Percentiles rank a stretch among this genome's conserved stretches.
Conservation (phyloP, 2,113 vertebrate species). For the Carassius gibelio region DNA sequence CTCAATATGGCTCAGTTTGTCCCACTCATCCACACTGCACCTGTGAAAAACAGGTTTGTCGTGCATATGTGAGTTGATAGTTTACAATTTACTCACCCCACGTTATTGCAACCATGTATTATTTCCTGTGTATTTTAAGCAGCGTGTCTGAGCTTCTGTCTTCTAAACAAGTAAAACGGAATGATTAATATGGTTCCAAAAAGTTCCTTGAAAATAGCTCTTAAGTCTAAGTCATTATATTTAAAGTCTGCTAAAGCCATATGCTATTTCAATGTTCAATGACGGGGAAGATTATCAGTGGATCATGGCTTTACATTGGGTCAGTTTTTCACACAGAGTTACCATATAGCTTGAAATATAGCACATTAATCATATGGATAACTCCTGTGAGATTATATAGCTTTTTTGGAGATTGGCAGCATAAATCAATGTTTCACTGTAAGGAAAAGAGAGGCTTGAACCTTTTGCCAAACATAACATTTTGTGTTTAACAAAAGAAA, state of each 20-base stretch:
- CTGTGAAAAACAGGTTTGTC: background rate
- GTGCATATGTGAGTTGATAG: background rate
- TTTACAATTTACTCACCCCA: background rate
- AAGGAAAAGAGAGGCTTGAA: background rate
- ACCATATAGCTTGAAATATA: background rate
- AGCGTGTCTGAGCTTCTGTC: background rate
- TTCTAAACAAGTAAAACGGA: background rate
- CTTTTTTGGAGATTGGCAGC: background rate
- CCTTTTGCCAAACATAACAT: background rate
- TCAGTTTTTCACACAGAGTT: background rate
- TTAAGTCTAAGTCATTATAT: background rate
- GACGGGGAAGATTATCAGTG: background rate
- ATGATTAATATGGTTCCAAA: background rate
- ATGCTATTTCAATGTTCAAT: background rate
- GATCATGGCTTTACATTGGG: background rate
- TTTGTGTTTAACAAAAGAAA: background rate
- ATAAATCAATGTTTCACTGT: background rate
- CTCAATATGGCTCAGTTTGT: conserved; percentile 31
- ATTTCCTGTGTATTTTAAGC: background rate
- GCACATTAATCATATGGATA: background rate
- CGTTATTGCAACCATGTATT: background rate
- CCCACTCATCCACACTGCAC: conserved; percentile 1
- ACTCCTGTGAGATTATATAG: background rate
- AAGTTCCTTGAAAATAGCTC: background rate
- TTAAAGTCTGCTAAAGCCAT: background rate